Conservation (phyloP, 2,888 invertebrate genomes). For the Hyposoter dolosus region DNA sequence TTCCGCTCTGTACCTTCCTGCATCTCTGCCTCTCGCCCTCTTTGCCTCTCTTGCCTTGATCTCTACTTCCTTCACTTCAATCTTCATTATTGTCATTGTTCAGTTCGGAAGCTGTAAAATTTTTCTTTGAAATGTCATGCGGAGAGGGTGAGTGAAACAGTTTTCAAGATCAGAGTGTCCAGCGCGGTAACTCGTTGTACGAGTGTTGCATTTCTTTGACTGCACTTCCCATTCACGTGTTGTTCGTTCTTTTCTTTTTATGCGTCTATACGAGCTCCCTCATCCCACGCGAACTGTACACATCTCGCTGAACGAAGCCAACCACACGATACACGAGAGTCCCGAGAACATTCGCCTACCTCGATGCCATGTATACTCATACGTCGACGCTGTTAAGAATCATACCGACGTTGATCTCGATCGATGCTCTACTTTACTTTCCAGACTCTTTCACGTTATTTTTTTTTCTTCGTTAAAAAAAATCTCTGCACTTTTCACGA, state of each 20-base stretch:
- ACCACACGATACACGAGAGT: conserved; percentile 20
- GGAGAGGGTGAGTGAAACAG: conserved; percentile 43
- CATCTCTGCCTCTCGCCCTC: background rate
- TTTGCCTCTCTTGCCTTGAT: conserved; percentile 11
- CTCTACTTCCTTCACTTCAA: conserved; percentile 26
- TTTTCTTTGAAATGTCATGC: conserved; percentile 22
- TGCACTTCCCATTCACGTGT: conserved; percentile 30
- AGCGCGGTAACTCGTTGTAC: conserved; percentile 65
- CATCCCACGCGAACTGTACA: conserved; percentile 28
- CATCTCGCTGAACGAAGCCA: conserved; percentile 49
- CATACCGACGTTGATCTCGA: background rate
- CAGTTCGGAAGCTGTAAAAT: conserved; percentile 24
- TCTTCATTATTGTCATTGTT: conserved; percentile 57
- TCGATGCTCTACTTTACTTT: background rate
- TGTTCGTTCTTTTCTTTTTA: conserved; percentile 28
- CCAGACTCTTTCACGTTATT: background rate
- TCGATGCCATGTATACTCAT: background rate
- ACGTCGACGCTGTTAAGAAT: background rate
- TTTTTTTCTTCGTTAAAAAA: background rate
- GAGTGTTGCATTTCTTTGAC: conserved; percentile 39
- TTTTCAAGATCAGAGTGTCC: conserved; percentile 76
- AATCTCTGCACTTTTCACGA: background rate
- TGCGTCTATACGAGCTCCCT: conserved; percentile 34
- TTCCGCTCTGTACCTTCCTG: background rate
- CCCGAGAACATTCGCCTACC: conserved; percentile 42